phyloP scores from a whole-genome alignment of 2,797 vertebrate species.

The Microctenopoma steveboyesi region DNA sequence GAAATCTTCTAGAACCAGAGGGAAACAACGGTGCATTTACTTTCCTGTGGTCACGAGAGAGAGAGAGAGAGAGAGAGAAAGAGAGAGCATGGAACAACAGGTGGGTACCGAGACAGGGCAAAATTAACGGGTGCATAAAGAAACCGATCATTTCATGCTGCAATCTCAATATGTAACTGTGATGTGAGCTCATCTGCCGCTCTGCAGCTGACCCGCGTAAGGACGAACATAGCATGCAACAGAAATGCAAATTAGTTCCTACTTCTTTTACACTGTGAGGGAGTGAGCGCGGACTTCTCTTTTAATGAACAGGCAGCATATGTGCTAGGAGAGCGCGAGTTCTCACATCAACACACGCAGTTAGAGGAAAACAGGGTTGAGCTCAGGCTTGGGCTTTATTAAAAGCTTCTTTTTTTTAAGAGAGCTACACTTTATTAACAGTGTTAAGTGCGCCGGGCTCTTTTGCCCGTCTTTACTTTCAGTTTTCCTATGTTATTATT shows the following conservation, averaged over 20 bases:
- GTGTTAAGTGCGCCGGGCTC: constrained; percentile 36
- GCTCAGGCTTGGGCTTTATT: constrained; percentile 45
- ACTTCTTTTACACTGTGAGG: neutral
- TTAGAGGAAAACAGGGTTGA: constrained; percentile 28
- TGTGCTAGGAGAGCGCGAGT: constrained; percentile 8
- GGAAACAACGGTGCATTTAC: constrained; percentile 24
- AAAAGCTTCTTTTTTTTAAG: constrained; percentile 32
- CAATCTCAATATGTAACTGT: constrained; percentile 10
- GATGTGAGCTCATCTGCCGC: constrained; percentile 8
- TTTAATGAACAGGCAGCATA: constrained; percentile 38
- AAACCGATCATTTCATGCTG: constrained; percentile 1
- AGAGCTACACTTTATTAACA: constrained; percentile 62
- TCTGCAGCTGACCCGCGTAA: constrained; percentile 13
- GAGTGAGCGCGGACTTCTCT: constrained; percentile 11
- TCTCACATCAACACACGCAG: constrained; percentile 1
- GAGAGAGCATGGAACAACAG: constrained; percentile 6
- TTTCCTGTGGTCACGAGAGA: neutral
- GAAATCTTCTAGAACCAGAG: constrained; percentile 23
- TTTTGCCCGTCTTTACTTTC: constrained; percentile 47
- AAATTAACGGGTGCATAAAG: constrained; percentile 33
- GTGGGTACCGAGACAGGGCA: neutral
- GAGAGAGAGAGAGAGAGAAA: neutral
- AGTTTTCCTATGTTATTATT: constrained; percentile 61
- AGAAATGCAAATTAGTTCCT: constrained; percentile 10
- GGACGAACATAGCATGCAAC: neutral